These are phyloP conservation scores for Nymphicus hollandicus DNA, from an alignment of 2,113 vertebrate species.

Conservation along the genomic window DNA sequence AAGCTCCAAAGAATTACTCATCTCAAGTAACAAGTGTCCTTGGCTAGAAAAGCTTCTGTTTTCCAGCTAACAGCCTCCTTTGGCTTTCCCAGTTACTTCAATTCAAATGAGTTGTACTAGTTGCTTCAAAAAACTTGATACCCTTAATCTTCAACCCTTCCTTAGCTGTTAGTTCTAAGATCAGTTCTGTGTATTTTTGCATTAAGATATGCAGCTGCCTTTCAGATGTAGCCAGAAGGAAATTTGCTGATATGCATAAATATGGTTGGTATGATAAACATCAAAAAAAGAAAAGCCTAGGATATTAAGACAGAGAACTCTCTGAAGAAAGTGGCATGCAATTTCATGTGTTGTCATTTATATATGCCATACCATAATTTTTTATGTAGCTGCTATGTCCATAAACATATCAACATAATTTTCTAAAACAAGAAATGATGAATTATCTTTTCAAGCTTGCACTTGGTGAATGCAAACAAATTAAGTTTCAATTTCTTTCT, in stretches of 20 bases:
- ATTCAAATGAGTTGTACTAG: neutral
- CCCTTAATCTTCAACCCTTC: neutral
- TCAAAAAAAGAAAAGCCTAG: slow-evolving; percentile 58
- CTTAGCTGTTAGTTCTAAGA: slow-evolving; percentile 22
- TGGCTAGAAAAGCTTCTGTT: neutral
- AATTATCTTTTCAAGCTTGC: slow-evolving; percentile 68
- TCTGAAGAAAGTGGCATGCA: slow-evolving; percentile 61
- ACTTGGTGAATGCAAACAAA: slow-evolving; percentile 70
- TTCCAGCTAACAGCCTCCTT: neutral
- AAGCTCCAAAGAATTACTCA: neutral
- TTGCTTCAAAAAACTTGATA: neutral
- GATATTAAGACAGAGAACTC: slow-evolving; percentile 54
- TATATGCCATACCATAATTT: slow-evolving; percentile 53
- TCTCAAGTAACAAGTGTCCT: neutral
- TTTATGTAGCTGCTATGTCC: slow-evolving; percentile 49
- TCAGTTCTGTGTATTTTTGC: slow-evolving; percentile 37
- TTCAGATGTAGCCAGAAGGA: slow-evolving; percentile 67
- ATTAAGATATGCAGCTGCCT: slow-evolving; percentile 54
- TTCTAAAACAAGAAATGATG: slow-evolving; percentile 70
- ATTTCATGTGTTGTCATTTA: slow-evolving; percentile 72
- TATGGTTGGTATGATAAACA: slow-evolving; percentile 67
- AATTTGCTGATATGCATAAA: slow-evolving; percentile 70
- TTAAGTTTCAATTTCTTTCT: slow-evolving; percentile 71
- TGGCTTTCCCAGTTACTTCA: neutral
- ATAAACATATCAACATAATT: slow-evolving; percentile 62